These are phyloP conservation scores for Ascaphus truei DNA, from an alignment of 2,113 vertebrate genomes.

Conservation along the genomic window DNA sequence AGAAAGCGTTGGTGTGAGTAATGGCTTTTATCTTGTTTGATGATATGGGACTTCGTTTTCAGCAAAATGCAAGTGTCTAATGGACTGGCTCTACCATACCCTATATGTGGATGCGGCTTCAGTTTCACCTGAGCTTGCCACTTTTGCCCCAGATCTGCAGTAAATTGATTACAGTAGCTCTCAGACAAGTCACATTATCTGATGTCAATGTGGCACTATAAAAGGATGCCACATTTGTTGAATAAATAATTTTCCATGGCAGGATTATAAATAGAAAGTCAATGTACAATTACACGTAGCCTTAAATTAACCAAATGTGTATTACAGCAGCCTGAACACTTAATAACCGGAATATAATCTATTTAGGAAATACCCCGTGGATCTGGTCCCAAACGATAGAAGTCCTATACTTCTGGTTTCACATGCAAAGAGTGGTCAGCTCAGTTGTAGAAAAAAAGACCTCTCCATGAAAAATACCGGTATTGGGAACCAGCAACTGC, in stretches of 20 bases:
- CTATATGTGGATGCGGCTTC: constrained; percentile 30
- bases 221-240: background rate
- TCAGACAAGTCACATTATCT: constrained; percentile 4
- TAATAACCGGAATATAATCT: background rate
- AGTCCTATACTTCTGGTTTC: background rate
- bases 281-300: constrained; percentile 3
- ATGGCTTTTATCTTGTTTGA: constrained; percentile 48
- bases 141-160: constrained; percentile 13
- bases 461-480: no score
- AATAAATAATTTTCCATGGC: constrained; percentile 9
- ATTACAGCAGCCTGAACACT: constrained; percentile 3
- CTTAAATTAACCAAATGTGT: constrained; percentile 9
- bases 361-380: background rate
- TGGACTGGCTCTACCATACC: constrained; percentile 32
- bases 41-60: constrained; percentile 47
- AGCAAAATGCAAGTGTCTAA: constrained; percentile 28
- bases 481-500: no score
- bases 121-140: constrained; percentile 2
- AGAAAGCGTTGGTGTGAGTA: constrained; percentile 39
- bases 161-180: constrained; percentile 13
- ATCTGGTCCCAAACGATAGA: constrained; percentile 5
- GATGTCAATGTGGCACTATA: background rate
- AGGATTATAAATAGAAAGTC: constrained; percentile 13
- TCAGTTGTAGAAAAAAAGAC: background rate
- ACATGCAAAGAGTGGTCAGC: background rate